A percentile compares a stretch with the other conserved stretches of the same genome.
phyloP scores from a whole-genome alignment of 1,140 invertebrate genomes.

The Zaprionus ghesquierei region DNA sequence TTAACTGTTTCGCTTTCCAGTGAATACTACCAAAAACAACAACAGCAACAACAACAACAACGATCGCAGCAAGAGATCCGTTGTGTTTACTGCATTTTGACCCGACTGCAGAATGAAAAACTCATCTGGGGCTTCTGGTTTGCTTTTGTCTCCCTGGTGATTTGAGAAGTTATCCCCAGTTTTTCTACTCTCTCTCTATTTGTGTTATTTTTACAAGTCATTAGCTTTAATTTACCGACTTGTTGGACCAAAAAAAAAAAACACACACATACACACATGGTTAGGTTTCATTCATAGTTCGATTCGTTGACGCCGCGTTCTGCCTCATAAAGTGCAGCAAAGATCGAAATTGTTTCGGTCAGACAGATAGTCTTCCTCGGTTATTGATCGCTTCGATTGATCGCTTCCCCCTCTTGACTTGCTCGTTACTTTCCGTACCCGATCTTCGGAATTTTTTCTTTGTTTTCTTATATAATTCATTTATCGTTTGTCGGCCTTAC shows the following conservation, averaged over 20 bases:
- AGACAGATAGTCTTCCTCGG: conserved; percentile 3
- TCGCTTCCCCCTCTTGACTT: conserved; percentile 20
- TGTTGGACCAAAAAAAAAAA: background rate
- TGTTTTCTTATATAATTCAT: conserved; percentile 33
- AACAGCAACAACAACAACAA: conserved; percentile 11
- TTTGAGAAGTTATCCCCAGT: conserved; percentile 31
- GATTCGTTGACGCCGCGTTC: conserved; percentile 34
- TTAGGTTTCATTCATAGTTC: conserved; percentile 66
- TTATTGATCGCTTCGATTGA: conserved; percentile 37
- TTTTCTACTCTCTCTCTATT: conserved; percentile 4
- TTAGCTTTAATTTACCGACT: conserved; percentile 78
- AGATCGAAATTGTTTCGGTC: conserved; percentile 4
- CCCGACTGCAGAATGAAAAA: conserved; percentile 38
- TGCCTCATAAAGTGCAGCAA: conserved; percentile 47
- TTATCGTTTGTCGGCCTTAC: conserved; percentile 20
- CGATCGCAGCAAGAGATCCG: conserved; percentile 38
- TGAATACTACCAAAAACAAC: conserved; percentile 29
- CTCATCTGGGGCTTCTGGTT: conserved; percentile 20
- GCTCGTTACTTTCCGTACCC: conserved; percentile 8
- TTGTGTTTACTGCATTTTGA: conserved; percentile 73
- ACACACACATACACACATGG: conserved; percentile 19
- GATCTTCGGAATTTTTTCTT: conserved; percentile 8
- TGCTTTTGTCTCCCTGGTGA: conserved; percentile 34
- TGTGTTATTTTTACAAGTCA: conserved; percentile 74
- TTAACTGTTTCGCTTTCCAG: conserved; percentile 66